Evolutionary conservation across 2,888 invertebrate genomes (phyloP).

Genomic region (Brachyopa scutellaris): DNA sequence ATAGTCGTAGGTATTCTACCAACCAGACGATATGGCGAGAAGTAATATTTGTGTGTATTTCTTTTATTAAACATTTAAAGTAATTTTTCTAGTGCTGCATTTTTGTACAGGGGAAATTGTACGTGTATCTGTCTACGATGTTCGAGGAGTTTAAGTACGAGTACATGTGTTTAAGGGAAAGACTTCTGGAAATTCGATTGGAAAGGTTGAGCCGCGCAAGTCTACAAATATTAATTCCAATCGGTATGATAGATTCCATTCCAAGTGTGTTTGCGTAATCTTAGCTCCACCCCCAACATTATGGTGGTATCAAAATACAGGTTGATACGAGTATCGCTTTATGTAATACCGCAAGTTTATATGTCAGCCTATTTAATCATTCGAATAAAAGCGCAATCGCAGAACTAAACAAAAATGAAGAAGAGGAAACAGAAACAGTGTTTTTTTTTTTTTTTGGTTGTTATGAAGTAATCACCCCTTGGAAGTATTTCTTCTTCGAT

Average conservation of each 20-base stretch:
- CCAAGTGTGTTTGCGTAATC: constrained; percentile 48
- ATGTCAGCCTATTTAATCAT: constrained; percentile 49
- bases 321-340: constrained; percentile 32
- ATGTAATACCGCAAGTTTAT: constrained; percentile 25
- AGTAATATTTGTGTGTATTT: background rate
- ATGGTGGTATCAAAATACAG: constrained; percentile 46
- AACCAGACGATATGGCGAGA: constrained; percentile 4
- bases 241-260: constrained; percentile 50
- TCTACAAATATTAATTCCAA: constrained; percentile 20
- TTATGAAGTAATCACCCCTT: constrained; percentile 59
- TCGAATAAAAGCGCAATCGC: constrained; percentile 60
- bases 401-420: constrained; percentile 19
- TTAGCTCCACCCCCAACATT: constrained; percentile 55
- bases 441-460: too few relatives aligned
- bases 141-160: background rate
- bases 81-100: constrained; percentile 6
- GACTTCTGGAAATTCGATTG: constrained; percentile 1
- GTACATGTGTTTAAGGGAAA: background rate
- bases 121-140: constrained; percentile 2
- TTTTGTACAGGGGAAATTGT: constrained; percentile 16
- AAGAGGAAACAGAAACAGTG: constrained; percentile 1
- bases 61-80: constrained; percentile 4
- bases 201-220: constrained; percentile 36
- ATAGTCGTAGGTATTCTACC: background rate
- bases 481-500: constrained; percentile 53